These are phyloP conservation scores for Pantelozetes paolii DNA, from an alignment of 2,888 invertebrate species.

Conservation along the genomic window DNA sequence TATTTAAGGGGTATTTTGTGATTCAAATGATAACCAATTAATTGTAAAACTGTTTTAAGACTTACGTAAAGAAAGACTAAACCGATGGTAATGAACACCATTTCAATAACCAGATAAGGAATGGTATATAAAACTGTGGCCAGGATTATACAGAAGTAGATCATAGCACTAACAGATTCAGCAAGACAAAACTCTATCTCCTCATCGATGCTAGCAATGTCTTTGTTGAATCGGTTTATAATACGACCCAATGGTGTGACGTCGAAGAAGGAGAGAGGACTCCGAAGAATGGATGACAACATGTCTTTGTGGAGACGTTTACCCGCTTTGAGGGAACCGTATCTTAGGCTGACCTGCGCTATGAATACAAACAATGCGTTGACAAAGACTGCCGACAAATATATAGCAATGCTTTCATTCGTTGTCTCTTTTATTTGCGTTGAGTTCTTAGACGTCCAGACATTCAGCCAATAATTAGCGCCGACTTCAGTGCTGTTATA, in stretches of 20 bases:
- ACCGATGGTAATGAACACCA: neutral
- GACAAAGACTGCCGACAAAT: constrained; percentile 49
- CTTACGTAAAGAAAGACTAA: neutral
- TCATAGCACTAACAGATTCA: too few relatives aligned
- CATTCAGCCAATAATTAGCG: neutral
- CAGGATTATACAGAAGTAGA: too few relatives aligned
- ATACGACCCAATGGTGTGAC: constrained; percentile 67
- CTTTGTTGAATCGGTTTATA: constrained; percentile 65
- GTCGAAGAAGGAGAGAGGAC: constrained; percentile 67
- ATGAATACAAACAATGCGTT: constrained; percentile 47
- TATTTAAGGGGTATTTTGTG: too few relatives aligned
- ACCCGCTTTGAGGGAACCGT: constrained; percentile 49
- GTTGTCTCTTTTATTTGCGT: neutral
- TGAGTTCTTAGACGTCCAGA: neutral
- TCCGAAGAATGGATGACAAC: constrained; percentile 54
- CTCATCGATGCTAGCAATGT: constrained; percentile 64
- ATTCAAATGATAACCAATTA: neutral
- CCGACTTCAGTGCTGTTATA: neutral
- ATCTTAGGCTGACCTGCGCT: constrained; percentile 46
- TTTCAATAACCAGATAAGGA: neutral
- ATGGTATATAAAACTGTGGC: constrained; percentile 25
- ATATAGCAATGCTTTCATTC: neutral
- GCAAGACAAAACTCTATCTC: constrained; percentile 60
- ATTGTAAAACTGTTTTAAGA: too few relatives aligned
- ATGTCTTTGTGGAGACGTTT: constrained; percentile 63